Evolutionary conservation across 1,140 invertebrate species (phyloP).

Genomic region (Vanessa tameamea): DNA sequence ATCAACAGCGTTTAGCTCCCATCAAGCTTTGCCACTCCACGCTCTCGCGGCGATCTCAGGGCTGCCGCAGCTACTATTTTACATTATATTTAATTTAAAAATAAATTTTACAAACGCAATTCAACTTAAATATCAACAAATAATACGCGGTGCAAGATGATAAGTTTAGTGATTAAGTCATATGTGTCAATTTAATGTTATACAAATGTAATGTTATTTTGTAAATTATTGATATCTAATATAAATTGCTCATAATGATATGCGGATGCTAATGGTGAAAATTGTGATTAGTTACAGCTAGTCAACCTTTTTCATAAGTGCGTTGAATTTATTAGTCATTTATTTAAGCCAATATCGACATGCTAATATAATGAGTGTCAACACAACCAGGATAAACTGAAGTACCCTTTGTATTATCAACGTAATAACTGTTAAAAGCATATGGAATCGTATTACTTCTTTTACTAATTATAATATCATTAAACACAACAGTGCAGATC

Average conservation of each 20-base stretch:
- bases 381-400: too few species aligned
- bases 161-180: conserved; percentile 52
- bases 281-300: background rate
- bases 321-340: too few species aligned
- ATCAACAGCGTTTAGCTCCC: conserved; percentile 49
- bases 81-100: conserved; percentile 27
- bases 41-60: conserved; percentile 45
- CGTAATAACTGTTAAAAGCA: too few species aligned
- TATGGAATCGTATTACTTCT: too few species aligned
- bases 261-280: background rate
- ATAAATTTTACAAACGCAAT: background rate
- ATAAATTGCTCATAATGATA: conserved; percentile 25
- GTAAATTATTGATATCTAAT: conserved; percentile 17
- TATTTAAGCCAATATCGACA: background rate
- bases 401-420: too few species aligned
- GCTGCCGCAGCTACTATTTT: conserved; percentile 50
- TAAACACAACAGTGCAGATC: too few species aligned
- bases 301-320: background rate
- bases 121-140: conserved; percentile 23
- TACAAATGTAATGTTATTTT: conserved; percentile 30
- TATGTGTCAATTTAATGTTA: conserved; percentile 52
- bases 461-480: too few species aligned
- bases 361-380: too few species aligned
- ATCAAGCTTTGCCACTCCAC: conserved; percentile 48
- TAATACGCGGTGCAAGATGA: conserved; percentile 59